These are phyloP conservation scores for Pygoscelis adeliae DNA, from an alignment of 2,113 vertebrate species.

Conservation along the genomic window DNA sequence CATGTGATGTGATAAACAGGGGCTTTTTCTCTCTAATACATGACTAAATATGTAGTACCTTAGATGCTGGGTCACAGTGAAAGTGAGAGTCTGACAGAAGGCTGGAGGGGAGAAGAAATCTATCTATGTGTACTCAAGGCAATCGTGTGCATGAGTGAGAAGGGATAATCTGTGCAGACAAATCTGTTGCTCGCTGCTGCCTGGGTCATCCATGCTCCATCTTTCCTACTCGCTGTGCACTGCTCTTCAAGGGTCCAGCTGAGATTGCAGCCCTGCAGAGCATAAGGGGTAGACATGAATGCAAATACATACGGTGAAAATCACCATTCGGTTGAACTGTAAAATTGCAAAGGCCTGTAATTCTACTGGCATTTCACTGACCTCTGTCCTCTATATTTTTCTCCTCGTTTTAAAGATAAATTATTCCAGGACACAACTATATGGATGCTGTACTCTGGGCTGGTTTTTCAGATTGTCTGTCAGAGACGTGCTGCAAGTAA, in stretches of 20 bases:
- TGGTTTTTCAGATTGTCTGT: not conserved
- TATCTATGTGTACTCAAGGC: constrained; percentile 19
- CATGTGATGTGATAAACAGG: not conserved
- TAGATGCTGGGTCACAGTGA: not conserved
- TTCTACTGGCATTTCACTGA: not conserved
- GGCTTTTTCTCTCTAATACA: not conserved
- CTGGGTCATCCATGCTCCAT: not conserved
- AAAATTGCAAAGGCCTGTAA: not conserved
- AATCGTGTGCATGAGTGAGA: not conserved
- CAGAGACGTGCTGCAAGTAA: not conserved
- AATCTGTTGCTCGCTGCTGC: not conserved
- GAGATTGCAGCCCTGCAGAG: not conserved
- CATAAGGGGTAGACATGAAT: not conserved
- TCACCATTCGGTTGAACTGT: not conserved
- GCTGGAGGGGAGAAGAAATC: not conserved
- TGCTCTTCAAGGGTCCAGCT: not conserved
- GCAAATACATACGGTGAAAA: not conserved
- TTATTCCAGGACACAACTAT: not conserved
- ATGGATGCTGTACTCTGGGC: not conserved
- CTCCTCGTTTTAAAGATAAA: not conserved
- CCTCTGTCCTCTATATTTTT: not conserved
- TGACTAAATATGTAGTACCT: not conserved
- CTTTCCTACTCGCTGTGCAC: not conserved
- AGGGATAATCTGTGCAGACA: not conserved
- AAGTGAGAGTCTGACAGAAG: constrained; percentile 22